phyloP scores from a whole-genome alignment of 2,113 vertebrate genomes.

The Aleadryas rufinucha region DNA sequence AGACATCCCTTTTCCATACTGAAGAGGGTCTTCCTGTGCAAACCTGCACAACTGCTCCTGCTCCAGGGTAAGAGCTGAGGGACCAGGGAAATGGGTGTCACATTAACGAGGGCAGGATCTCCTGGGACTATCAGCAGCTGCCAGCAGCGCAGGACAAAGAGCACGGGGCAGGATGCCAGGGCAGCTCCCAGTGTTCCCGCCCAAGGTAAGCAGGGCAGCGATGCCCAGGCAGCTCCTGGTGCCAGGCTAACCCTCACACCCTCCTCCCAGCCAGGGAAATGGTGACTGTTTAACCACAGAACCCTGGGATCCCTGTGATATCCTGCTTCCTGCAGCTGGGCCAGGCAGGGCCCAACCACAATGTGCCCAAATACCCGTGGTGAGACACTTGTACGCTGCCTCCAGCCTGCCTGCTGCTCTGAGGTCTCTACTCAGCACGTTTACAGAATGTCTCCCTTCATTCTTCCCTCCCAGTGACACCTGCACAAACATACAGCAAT shows the following conservation, averaged over 20 bases:
- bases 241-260: neutral
- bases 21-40: neutral
- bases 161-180: neutral
- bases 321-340: neutral
- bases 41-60: neutral
- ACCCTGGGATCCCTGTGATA: neutral
- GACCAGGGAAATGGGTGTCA: neutral
- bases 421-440: neutral
- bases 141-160: neutral
- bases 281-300: neutral
- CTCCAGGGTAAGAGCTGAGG: neutral
- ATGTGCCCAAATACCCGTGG: rapidly evolving
- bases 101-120: neutral
- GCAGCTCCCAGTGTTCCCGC: neutral
- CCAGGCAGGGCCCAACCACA: neutral
- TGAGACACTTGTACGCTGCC: rapidly evolving
- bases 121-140: neutral
- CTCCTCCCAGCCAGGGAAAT: neutral
- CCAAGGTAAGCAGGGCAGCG: neutral
- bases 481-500: neutral
- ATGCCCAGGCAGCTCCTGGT: neutral
- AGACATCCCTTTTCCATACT: rapidly evolving
- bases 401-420: neutral
- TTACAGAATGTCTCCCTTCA: neutral
- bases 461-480: neutral